These are phyloP conservation scores for Aphrophora alni DNA, from an alignment of 2,888 invertebrate genomes.

Conservation along the genomic window DNA sequence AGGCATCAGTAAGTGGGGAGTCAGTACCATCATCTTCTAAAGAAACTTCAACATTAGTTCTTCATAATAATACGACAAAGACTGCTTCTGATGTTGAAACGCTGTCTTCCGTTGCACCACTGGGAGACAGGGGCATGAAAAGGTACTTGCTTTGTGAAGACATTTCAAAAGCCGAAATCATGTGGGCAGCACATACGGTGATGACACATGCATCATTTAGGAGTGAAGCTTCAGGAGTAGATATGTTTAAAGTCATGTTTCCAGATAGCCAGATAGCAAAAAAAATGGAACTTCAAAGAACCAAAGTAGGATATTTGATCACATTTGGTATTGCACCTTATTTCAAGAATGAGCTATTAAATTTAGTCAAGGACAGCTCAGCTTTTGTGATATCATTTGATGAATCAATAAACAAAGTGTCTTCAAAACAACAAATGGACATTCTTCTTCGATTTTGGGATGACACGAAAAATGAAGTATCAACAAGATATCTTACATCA, in stretches of 20 bases:
- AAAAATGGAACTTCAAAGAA: slow-evolving; percentile 20
- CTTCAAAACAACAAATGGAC: no score
- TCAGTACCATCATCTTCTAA: no score
- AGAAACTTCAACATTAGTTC: no score
- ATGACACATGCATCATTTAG: slow-evolving; percentile 12
- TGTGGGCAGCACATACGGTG: neutral
- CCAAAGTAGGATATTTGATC: slow-evolving; percentile 3
- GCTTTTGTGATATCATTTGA: slow-evolving; percentile 12
- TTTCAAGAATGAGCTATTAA: slow-evolving; percentile 3
- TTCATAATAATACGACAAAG: no score
- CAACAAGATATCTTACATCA: no score
- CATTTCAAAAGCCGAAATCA: slow-evolving; percentile 3
- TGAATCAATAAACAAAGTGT: slow-evolving; percentile 6
- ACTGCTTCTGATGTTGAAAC: no score
- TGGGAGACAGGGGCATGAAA: slow-evolving; percentile 14
- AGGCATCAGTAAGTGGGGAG: no score
- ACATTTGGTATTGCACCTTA: slow-evolving; percentile 2
- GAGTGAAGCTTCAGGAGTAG: slow-evolving; percentile 7
- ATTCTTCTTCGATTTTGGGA: no score
- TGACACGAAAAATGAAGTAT: no score
- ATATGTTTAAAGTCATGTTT: neutral
- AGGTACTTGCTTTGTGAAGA: neutral
- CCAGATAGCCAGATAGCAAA: neutral
- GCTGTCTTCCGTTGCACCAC: neutral
- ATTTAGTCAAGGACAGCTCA: neutral